Percentiles rank a stretch among this genome's conserved stretches.
Conservation (phyloP, 2,888 invertebrate species). For the Drosophila anomelani region DNA sequence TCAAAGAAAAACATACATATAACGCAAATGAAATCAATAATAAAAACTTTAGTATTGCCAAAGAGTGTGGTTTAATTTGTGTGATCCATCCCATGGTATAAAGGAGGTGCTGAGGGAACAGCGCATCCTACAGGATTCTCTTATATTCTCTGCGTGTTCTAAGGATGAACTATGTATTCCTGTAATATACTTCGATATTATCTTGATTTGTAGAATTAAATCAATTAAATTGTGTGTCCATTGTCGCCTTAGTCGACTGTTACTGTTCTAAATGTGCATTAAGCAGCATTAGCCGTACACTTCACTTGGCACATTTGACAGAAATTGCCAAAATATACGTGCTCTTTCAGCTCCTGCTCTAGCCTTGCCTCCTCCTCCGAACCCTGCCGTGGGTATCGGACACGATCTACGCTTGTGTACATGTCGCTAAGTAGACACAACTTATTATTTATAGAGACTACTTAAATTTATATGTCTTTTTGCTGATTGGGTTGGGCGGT, state of each 20-base stretch:
- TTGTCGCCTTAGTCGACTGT: not conserved
- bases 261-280: not conserved
- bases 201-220: too few species aligned
- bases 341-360: slow-evolving; percentile 9
- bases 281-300: slow-evolving; percentile 1
- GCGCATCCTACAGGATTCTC: too few species aligned
- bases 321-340: slow-evolving; percentile 32
- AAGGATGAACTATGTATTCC: not conserved
- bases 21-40: slow-evolving; percentile 39
- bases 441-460: slow-evolving; percentile 78
- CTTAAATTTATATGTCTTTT: slow-evolving; percentile 61
- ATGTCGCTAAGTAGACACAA: slow-evolving; percentile 78
- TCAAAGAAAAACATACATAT: slow-evolving; percentile 43
- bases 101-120: too few species aligned
- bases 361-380: not conserved
- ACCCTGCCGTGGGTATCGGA: slow-evolving; percentile 26
- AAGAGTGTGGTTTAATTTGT: not conserved
- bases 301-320: slow-evolving; percentile 30
- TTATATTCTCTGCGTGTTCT: not conserved
- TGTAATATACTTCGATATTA: not conserved
- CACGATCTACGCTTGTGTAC: slow-evolving; percentile 67
- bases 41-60: slow-evolving; percentile 41
- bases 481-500: slow-evolving; percentile 72
- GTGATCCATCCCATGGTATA: not conserved
- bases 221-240: not conserved